Base-by-base conservation (phyloP, 2,797 vertebrate species). In the Cetoscarus ocellatus region DNA sequence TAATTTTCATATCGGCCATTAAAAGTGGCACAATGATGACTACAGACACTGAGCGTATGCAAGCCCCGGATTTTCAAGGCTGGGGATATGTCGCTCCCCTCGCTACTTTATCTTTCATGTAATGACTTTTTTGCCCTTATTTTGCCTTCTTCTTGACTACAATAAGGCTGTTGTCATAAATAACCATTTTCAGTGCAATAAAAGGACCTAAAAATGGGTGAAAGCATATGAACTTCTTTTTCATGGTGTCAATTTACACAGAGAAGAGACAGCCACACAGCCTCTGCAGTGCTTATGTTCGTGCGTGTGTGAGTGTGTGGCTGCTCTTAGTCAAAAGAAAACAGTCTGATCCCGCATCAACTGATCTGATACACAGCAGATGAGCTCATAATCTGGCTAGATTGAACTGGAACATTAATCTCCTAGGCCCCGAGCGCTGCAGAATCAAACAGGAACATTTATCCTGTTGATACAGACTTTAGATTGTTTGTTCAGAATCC, bases 391-490 rank as follows among this genome's bases (percentile, higher is more conserved):
- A 90, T 92, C 83, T 79, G 63, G 70, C 66, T 57, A 79, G 76
- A 82, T 35, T 73, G 69, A 80, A 77, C 66, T 75, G 38, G 67
- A 85, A 75, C 74, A 77, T 85, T 91, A 88, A 91, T 87, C 81
- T 80, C 36, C 58, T 59, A 17, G 67, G 57, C 10, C 17, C 55
- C 6, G 51, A 78, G 35, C 51, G 43, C 61, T 19, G 58, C 67
- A 75, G 34, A 75, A 75, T 59, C 35, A 45, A 62, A 50, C 40
- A 38, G 40, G 6, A 72, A 58, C 62, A 62, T 66, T 62, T 8
- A 54, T 42, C 15, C 27, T 11, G 47, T 44, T 57, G 58, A 42
- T 14, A 42, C 6, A 69, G 55, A 43, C 4, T 45, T 43, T 6
- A 60, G 7, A 44, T 7, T 19, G 12, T 38, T 42, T 27, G 12